These are phyloP conservation scores for Maccullochella peelii DNA, from an alignment of 2,113 vertebrate species.

Conservation along the genomic window DNA sequence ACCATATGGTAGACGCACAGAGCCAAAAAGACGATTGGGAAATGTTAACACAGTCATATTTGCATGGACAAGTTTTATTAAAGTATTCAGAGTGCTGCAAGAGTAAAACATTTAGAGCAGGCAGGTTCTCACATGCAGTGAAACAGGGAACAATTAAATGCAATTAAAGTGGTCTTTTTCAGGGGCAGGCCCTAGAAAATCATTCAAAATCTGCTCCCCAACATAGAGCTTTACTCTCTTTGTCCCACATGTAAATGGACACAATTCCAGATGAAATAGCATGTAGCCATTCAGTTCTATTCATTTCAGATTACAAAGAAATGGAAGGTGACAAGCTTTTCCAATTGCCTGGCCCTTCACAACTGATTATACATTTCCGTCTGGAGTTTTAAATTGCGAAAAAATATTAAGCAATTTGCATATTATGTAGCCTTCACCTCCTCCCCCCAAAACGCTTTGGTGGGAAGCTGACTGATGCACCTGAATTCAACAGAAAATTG, in stretches of 20 bases:
- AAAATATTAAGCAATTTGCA: constrained; percentile 59
- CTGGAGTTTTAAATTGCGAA: constrained; percentile 40
- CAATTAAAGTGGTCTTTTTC: constrained; percentile 1
- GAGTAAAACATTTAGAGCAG: constrained; percentile 13
- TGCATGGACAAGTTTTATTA: constrained; percentile 59
- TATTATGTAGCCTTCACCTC: constrained; percentile 38
- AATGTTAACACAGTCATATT: constrained; percentile 71
- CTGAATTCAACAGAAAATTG: constrained; percentile 54
- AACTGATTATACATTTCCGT: constrained; percentile 49
- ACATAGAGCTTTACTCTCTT: constrained; percentile 22
- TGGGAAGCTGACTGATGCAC: constrained; percentile 39
- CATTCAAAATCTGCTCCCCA: neutral
- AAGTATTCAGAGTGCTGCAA: constrained; percentile 49
- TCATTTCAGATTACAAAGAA: constrained; percentile 57
- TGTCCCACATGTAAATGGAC: constrained; percentile 12
- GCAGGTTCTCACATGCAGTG: neutral
- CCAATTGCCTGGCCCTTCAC: constrained; percentile 57
- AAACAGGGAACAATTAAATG: constrained; percentile 4
- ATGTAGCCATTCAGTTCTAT: constrained; percentile 35
- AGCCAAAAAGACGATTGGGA: constrained; percentile 66
- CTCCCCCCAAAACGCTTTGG: constrained; percentile 14
- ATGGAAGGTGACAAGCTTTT: constrained; percentile 53
- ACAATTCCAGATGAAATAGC: constrained; percentile 36
- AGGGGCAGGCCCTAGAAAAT: neutral
- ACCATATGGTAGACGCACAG: constrained; percentile 74